Base-by-base conservation (phyloP, 2,888 invertebrate genomes). In the Punctoribates punctum region DNA sequence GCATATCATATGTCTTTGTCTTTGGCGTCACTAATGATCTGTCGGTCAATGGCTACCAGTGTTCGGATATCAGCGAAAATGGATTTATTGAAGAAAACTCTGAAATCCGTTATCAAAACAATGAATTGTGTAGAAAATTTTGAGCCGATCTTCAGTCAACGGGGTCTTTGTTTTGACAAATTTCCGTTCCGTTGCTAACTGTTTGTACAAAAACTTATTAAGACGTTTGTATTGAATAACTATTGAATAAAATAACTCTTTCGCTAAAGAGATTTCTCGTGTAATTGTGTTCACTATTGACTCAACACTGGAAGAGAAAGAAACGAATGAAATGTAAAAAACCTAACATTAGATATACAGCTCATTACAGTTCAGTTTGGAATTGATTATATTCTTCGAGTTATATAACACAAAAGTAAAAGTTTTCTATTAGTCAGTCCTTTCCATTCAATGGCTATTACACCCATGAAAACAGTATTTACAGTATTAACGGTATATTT, bases 291-390 rank as follows among this genome's bases (percentile, higher is more conserved):
- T 62, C 13, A 15, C 27, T 62, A 62, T 62, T 62, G 25, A 62
- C 62, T 62, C 29, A 60, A 25, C 9, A 38, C n/a, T 34, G 13
- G 38, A 17, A 27, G 15, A 34, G 17, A n/a, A 38, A n/a, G n/a
- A 6, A 29, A 38, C n/a, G n/a, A 67, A 38, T 17, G 25, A 62
- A 29, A 62, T 34, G 34, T 34, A 34, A 34, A 34, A 17, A 11
- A 27, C 11, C n/a, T 38, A 34, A 38, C 67, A 67, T 67, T 67
- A 67, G 67, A 67, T 67, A 67, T 67, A 67, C 67, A 67, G 67
- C 38, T 60, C 60, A 60, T 60, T 60, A 60, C 27, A 27, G 60
- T 60, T 60, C 20, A 57, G 20, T 57, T 23, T 57, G 5, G 38
- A 20, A 20, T 67, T 29, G 25, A 27, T 34, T 38, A 38, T 62